phyloP scores from a whole-genome alignment of 2,797 vertebrate species.

The Enteromius trimaculatus region DNA sequence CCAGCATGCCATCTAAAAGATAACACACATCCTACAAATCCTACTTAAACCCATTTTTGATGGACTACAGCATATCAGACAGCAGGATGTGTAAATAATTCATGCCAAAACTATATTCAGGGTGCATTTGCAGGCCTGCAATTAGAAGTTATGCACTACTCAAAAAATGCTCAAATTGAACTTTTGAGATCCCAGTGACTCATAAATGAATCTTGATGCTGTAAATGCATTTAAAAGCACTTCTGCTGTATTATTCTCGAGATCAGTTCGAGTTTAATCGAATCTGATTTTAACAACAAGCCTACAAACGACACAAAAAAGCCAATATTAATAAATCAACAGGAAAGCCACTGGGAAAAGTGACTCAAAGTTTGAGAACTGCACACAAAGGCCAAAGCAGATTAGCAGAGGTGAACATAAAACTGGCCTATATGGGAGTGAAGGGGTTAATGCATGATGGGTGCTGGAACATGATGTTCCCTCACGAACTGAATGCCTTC shows the following conservation, averaged over 20 bases:
- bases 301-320: not conserved
- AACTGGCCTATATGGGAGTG: not conserved
- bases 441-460: not conserved
- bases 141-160: not conserved
- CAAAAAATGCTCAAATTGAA: not conserved
- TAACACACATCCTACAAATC: no score
- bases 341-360: not conserved
- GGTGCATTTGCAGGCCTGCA: not conserved
- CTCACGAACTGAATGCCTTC: not conserved
- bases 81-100: not conserved
- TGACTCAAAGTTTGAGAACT: not conserved
- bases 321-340: not conserved
- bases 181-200: not conserved
- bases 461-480: slow-evolving; percentile 46
- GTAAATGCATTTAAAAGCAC: not conserved
- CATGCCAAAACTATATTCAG: not conserved
- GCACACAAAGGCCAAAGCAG: not conserved
- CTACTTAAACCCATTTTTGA: not conserved
- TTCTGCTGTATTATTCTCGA: no score
- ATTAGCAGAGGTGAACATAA: not conserved
- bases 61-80: not conserved
- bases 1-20: not conserved
- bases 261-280: no score
- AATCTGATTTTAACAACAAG: not conserved
- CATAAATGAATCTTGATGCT: not conserved